These are phyloP conservation scores for Falco rusticolus DNA, from an alignment of 2,797 vertebrate genomes.

Conservation along the genomic window DNA sequence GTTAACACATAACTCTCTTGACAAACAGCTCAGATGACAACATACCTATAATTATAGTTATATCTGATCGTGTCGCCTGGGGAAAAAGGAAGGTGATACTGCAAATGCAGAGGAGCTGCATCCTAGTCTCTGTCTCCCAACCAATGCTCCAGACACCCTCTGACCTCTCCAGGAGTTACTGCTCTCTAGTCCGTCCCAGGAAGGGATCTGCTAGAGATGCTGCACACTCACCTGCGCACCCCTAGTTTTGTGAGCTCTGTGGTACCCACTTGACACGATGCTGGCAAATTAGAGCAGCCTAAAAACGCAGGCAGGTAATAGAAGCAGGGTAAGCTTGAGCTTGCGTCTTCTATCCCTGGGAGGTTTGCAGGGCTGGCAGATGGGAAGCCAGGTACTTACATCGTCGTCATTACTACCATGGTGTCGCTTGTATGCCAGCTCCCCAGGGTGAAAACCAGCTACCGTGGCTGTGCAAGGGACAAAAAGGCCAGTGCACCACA, in stretches of 20 bases:
- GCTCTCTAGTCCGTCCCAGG: background rate
- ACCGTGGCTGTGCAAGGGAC: background rate
- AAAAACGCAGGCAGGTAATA: background rate
- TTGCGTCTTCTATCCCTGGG: conserved; percentile 13
- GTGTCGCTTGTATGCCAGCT: conserved; percentile 27
- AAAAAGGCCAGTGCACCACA: background rate
- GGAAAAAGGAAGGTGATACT: conserved; percentile 16
- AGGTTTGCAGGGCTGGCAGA: conserved; percentile 45
- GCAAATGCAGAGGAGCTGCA: background rate
- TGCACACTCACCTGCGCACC: background rate
- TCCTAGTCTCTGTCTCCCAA: background rate
- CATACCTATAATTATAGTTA: conserved; percentile 34
- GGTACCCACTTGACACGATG: background rate
- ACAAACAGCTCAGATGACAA: conserved; percentile 49
- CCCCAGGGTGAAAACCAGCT: background rate
- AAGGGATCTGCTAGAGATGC: background rate
- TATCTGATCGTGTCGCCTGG: background rate
- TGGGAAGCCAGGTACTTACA: conserved; percentile 18
- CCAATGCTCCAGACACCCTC: background rate
- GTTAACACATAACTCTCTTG: conserved; percentile 32
- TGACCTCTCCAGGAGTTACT: background rate
- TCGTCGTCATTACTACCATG: background rate
- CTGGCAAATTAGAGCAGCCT: conserved; percentile 32
- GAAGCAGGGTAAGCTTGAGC: conserved; percentile 2
- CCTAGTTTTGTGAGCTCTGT: background rate